Base-by-base conservation (phyloP, 92 coral and sea anemone genomes). In the Umimayanthus chanpuru region DNA sequence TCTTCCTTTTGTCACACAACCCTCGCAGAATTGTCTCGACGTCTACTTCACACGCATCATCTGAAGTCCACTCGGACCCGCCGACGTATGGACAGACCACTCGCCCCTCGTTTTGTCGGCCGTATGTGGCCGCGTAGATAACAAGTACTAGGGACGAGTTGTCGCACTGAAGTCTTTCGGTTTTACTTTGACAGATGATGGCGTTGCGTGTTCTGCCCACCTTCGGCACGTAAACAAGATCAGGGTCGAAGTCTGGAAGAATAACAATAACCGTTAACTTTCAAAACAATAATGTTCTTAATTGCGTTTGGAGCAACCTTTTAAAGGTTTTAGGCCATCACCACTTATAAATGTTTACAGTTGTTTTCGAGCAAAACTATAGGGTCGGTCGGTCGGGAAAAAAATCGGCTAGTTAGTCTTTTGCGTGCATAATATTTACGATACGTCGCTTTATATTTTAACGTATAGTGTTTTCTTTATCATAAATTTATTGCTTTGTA, bases 91-190 rank as follows among this genome's bases (percentile, higher is more conserved):
- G 94, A 66, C 98, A 96, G 23, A 96, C 73, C 39, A 76, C 81
- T 66, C 76, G 65, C 65, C 98, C 96, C 1, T 93, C 70, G 50
- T 80, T 32, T 5, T 85, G 76, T 67, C 98, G 92, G 65, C 98
- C 98, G 86, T 93, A 96, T 16, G 36, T 49, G 16, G 94, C 98
- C 15, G 94, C 56, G 85, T 70, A 58, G 43, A 96, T 93, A 12
- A 58, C 41, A 86, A 96, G 85, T n/a, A 82, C 94, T 81, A 80
- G 88, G 21, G 96, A 93, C 5, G 92, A 40, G 93, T 94, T 93
- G n/a, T 23, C 73, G 67, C 98, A 96, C 2, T 85, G 81, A 73
- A 94, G 81, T 21, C 76, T 88, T 28, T 91, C 76, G 23, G 73
- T 87, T 1, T 92, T 56, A 23, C 92, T 92, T 73, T 96, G 92